These are phyloP conservation scores for Peromyscus californicus DNA, from an alignment of 2,113 vertebrate genomes.

Conservation along the genomic window DNA sequence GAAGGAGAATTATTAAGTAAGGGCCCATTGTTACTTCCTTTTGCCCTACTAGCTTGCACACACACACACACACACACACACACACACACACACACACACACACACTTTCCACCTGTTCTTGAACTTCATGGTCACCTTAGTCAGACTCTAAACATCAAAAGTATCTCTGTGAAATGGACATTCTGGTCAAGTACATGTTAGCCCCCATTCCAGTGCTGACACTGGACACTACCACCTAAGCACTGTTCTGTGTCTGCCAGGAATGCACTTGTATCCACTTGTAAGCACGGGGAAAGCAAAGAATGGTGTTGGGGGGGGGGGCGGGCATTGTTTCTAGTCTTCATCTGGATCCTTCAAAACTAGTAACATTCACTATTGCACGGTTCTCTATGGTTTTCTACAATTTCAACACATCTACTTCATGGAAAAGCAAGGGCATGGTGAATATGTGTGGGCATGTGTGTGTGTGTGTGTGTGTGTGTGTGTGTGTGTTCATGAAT, in stretches of 20 bases:
- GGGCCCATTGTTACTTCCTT: too few species aligned
- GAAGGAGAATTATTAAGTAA: background rate
- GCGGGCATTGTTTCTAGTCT: background rate
- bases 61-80: background rate
- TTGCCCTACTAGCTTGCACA: background rate
- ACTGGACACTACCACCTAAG: background rate
- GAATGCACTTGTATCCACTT: background rate
- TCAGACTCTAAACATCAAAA: background rate
- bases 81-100: background rate
- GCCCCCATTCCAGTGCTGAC: background rate
- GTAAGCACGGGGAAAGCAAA: background rate
- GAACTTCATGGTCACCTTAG: background rate
- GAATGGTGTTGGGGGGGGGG: background rate
- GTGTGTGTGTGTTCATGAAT: background rate
- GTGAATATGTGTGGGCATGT: background rate
- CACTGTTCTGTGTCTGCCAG: background rate
- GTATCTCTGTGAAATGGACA: background rate
- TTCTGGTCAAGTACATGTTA: background rate
- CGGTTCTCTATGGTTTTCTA: background rate
- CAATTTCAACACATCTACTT: background rate
- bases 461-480: too few species aligned
- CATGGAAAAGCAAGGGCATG: background rate
- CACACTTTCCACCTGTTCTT: background rate
- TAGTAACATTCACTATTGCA: background rate
- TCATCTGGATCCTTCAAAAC: background rate